Evolutionary conservation across 2,797 vertebrate species (phyloP).

Genomic region (Sebastolobus alascanus): DNA sequence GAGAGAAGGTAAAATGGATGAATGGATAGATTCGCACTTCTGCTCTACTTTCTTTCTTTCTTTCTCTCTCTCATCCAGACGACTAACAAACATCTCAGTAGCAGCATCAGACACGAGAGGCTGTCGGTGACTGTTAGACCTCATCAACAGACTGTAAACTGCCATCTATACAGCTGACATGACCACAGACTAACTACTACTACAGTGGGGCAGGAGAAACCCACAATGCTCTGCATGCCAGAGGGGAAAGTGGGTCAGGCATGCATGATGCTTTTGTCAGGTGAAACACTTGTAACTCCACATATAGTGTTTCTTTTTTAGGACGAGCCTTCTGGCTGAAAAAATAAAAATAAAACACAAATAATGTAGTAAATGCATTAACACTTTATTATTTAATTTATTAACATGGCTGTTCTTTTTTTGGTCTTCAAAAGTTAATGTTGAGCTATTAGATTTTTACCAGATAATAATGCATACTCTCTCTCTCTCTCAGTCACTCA

Average conservation of each 20-base stretch:
- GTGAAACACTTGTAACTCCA: constrained; percentile 15
- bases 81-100: constrained; percentile 5
- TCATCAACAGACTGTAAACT: constrained; percentile 44
- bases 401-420: no score
- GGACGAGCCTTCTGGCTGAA: not conserved
- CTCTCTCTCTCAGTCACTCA: no score
- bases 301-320: not conserved
- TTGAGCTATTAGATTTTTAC: no score
- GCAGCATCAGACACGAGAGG: constrained; percentile 15
- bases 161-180: constrained; percentile 38
- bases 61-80: not conserved
- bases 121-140: constrained; percentile 40
- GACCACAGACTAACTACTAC: constrained; percentile 22
- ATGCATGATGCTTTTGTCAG: constrained; percentile 18
- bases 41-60: not conserved
- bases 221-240: constrained; percentile 30
- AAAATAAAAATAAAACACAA: not conserved
- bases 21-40: not conserved
- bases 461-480: no score
- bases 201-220: constrained; percentile 20
- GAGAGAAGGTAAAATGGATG: constrained; percentile 89
- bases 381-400: not conserved
- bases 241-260: constrained; percentile 61
- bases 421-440: no score
- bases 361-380: not conserved